Conservation (phyloP, 2,113 vertebrate genomes). For the Cygnus atratus region DNA sequence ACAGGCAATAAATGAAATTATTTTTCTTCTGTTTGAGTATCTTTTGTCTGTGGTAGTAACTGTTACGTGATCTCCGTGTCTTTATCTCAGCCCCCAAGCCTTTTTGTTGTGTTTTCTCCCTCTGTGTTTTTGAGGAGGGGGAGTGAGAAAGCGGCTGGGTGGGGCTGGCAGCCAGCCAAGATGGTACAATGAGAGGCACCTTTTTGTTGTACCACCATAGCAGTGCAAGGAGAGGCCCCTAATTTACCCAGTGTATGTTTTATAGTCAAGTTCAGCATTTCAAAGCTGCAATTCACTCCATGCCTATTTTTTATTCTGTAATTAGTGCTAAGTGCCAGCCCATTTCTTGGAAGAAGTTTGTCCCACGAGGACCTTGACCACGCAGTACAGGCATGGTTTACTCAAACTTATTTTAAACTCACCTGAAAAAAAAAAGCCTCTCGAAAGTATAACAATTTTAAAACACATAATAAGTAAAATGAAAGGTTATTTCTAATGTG, state of each 20-base stretch:
- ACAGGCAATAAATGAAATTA: background rate
- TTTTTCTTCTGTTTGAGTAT: background rate
- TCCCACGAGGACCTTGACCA: background rate
- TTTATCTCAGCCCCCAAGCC: background rate
- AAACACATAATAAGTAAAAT: background rate
- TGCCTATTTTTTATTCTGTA: background rate
- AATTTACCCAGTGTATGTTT: background rate
- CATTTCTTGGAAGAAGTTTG: background rate
- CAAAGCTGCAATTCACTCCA: background rate
- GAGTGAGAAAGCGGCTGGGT: background rate
- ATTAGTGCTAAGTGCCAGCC: background rate
- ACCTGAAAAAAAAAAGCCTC: background rate
- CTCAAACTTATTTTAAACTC: background rate
- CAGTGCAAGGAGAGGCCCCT: background rate
- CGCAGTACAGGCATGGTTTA: background rate
- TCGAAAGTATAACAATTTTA: background rate
- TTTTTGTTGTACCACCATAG: background rate
- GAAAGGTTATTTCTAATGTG: background rate
- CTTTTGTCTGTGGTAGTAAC: background rate
- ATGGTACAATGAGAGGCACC: background rate
- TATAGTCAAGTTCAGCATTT: conserved; percentile 23
- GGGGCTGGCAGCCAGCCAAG: background rate
- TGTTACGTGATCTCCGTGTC: background rate
- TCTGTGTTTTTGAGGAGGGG: background rate
- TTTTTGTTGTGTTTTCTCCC: background rate